These are phyloP conservation scores for Gymnoscelis rufifasciata DNA, from an alignment of 2,888 invertebrate genomes.

Conservation along the genomic window DNA sequence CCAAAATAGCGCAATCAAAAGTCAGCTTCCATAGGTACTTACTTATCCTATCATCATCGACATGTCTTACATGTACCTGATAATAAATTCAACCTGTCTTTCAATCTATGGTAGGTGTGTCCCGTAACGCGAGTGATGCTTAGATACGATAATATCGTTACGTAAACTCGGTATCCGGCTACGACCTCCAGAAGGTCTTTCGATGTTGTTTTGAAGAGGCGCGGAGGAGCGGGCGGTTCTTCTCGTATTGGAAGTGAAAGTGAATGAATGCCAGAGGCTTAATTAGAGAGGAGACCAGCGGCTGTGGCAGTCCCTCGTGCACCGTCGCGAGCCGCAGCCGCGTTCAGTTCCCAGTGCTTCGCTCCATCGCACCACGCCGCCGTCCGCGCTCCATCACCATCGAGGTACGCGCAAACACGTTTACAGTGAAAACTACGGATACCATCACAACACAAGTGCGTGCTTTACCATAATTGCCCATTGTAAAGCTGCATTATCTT, in stretches of 20 bases:
- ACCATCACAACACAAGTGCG: conserved; percentile 19
- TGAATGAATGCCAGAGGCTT: conserved; percentile 77
- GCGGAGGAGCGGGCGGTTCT: conserved; percentile 61
- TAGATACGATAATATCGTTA: conserved; percentile 40
- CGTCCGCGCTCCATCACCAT: conserved; percentile 35
- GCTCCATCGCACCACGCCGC: conserved; percentile 32
- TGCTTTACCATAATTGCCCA: conserved; percentile 13
- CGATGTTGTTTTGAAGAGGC: conserved; percentile 54
- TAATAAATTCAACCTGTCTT: background rate
- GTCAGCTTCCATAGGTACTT: too few relatives aligned
- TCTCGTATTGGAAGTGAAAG: conserved; percentile 77
- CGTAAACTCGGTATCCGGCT: conserved; percentile 61
- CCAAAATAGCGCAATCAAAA: too few relatives aligned
- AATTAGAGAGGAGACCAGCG: conserved; percentile 75
- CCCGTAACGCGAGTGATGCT: conserved; percentile 12
- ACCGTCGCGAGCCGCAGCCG: conserved; percentile 62
- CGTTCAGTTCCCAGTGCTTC: conserved; percentile 37
- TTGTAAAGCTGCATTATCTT: conserved; percentile 13
- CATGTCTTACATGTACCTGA: too few relatives aligned
- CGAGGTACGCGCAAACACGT: conserved; percentile 54
- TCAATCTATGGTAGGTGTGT: conserved; percentile 2
- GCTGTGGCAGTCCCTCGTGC: conserved; percentile 70
- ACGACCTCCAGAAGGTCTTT: conserved; percentile 75
- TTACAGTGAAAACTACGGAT: conserved; percentile 23
- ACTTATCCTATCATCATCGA: background rate